Percentiles rank a stretch among this genome's conserved stretches.
These are phyloP conservation scores for Plectrocnemia conspersa DNA, from an alignment of 1,140 invertebrate species.

Conservation along the genomic window DNA sequence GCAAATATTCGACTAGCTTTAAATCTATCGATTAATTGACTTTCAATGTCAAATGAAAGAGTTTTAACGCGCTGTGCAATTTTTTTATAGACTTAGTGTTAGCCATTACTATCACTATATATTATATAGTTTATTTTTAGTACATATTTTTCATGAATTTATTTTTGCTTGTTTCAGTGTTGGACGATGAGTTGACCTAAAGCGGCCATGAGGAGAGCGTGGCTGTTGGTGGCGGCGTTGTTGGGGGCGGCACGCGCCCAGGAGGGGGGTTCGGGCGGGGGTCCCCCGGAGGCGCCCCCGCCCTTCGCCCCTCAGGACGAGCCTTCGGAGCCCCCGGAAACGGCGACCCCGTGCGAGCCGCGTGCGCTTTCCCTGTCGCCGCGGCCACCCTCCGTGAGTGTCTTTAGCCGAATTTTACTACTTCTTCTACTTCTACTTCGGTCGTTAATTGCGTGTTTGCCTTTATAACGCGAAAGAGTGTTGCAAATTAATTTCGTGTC, in stretches of 20 bases:
- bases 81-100: too few species aligned
- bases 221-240: constrained; percentile 30
- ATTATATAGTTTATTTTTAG: too few species aligned
- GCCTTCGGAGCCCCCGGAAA: not conserved
- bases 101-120: too few species aligned
- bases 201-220: constrained; percentile 30
- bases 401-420: too few species aligned
- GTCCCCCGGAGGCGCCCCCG: constrained; percentile 9
- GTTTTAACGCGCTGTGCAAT: too few species aligned
- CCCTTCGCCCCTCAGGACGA: not conserved
- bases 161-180: constrained; percentile 17
- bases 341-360: constrained; percentile 12
- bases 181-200: constrained; percentile 33
- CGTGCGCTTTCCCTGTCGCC: constrained; percentile 10
- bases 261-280: constrained; percentile 1
- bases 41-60: too few species aligned
- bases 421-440: too few species aligned
- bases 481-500: too few species aligned
- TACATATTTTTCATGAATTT: not conserved
- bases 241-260: constrained; percentile 20
- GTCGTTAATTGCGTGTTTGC: too few species aligned
- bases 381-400: constrained; percentile 21
- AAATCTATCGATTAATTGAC: too few species aligned
- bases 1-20: too few species aligned
- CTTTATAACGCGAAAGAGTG: too few species aligned